A percentile compares a stretch with the other conserved stretches of the same genome.
Conservation (phyloP, 2,888 invertebrate species). For the Callyntrura guangdongensis region DNA sequence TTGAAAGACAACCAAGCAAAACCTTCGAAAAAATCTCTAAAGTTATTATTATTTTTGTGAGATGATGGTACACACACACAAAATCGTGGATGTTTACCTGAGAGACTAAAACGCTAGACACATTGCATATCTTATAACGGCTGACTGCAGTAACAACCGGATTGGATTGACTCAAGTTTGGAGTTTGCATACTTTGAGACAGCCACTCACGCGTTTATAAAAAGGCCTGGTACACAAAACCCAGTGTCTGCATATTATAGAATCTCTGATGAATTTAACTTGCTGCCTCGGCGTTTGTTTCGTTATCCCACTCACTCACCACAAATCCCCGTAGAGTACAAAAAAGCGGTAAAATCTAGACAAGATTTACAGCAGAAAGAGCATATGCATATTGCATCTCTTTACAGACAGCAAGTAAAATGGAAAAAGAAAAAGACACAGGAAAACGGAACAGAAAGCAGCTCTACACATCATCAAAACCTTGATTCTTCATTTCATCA, state of each 20-base stretch:
- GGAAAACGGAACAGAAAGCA: constrained; percentile 7
- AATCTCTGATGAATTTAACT: constrained; percentile 50
- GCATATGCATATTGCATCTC: neutral
- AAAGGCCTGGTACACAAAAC: neutral
- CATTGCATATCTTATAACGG: constrained; percentile 24
- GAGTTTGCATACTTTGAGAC: constrained; percentile 17
- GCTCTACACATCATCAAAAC: constrained; percentile 41
- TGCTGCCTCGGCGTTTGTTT: constrained; percentile 47
- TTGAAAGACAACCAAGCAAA: neutral
- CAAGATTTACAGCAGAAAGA: constrained; percentile 54
- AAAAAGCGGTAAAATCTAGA: constrained; percentile 68
- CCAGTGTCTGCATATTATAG: constrained; percentile 5
- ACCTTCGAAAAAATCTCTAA: too few relatives aligned
- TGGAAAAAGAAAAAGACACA: neutral
- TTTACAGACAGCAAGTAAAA: neutral
- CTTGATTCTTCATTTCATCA: constrained; percentile 70
- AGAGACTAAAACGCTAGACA: neutral
- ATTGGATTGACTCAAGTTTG: constrained; percentile 32
- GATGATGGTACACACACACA: neutral
- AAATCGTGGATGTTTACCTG: neutral
- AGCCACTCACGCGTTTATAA: neutral
- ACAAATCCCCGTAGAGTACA: constrained; percentile 53
- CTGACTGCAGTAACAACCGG: constrained; percentile 16
- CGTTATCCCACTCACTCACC: constrained; percentile 25
- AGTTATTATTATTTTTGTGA: neutral